These are phyloP conservation scores for Danaus plexippus DNA, from an alignment of 1,140 invertebrate species.

Conservation along the genomic window DNA sequence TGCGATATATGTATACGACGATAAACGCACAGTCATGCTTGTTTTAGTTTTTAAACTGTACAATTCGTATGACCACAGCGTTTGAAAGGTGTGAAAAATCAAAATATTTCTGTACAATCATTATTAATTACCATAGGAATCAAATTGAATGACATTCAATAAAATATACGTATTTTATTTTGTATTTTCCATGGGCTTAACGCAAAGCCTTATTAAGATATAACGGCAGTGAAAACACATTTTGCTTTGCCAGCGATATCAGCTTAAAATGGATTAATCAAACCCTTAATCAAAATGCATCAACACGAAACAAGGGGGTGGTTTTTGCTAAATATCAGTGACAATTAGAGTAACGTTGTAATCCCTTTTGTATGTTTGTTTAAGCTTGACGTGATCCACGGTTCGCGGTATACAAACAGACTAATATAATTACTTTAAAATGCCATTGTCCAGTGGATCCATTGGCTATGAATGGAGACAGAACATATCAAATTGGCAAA, in stretches of 20 bases:
- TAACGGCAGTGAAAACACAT: no score
- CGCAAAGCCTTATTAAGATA: no score
- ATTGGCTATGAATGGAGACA: no score
- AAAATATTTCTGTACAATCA: no score
- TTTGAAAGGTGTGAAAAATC: no score
- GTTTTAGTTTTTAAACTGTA: slow-evolving; percentile 19
- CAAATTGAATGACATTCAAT: no score
- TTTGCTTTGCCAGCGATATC: no score
- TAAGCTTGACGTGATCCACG: slow-evolving; percentile 11
- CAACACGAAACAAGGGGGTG: slow-evolving; percentile 41
- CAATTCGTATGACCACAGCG: background rate
- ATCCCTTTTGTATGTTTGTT: slow-evolving; percentile 45
- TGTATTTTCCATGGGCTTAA: no score
- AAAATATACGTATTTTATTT: no score
- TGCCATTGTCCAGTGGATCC: slow-evolving; percentile 1
- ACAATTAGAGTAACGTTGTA: slow-evolving; percentile 53
- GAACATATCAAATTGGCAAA: no score
- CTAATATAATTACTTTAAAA: slow-evolving; percentile 15
- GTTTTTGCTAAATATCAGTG: slow-evolving; percentile 42
- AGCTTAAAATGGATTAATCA: slow-evolving; percentile 27
- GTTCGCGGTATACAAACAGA: slow-evolving; percentile 8
- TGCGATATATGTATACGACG: slow-evolving; percentile 29
- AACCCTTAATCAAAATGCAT: slow-evolving; percentile 47
- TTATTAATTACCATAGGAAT: no score
- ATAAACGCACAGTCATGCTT: slow-evolving; percentile 31